A percentile compares a stretch with the other conserved stretches of the same genome.
Evolutionary conservation across 2,113 vertebrate species (phyloP).

Genomic region (Muscicapa adusta): DNA sequence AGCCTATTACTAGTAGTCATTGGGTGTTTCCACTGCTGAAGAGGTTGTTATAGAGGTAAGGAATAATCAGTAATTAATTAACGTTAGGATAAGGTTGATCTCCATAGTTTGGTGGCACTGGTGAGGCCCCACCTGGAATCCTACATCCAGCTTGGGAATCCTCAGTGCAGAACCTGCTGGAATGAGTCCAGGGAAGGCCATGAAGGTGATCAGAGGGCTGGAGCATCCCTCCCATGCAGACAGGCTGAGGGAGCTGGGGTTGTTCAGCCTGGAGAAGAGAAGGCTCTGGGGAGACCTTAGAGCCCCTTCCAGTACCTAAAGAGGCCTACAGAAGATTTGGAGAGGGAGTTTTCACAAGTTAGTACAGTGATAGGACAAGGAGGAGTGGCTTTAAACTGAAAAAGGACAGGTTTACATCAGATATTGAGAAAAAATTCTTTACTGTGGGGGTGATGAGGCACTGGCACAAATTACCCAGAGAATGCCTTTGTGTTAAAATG

Average conservation of each 20-base stretch:
- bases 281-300: neutral
- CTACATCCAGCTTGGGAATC: neutral
- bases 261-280: neutral
- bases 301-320: neutral
- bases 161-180: neutral
- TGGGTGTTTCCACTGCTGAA: neutral
- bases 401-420: neutral
- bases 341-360: neutral
- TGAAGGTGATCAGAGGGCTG: neutral
- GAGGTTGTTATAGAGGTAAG: neutral
- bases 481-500: neutral
- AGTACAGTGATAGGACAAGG: fast-evolving
- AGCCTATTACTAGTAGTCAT: neutral
- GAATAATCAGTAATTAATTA: neutral
- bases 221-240: neutral
- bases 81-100: neutral
- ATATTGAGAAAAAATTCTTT: neutral
- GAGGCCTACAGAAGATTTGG: neutral
- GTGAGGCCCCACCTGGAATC: neutral
- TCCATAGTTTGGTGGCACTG: neutral
- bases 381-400: neutral
- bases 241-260: neutral
- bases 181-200: neutral
- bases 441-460: neutral
- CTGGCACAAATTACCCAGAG: neutral